These are phyloP conservation scores for Lagocephalus sceleratus DNA, from an alignment of 2,797 vertebrate genomes.

Conservation along the genomic window DNA sequence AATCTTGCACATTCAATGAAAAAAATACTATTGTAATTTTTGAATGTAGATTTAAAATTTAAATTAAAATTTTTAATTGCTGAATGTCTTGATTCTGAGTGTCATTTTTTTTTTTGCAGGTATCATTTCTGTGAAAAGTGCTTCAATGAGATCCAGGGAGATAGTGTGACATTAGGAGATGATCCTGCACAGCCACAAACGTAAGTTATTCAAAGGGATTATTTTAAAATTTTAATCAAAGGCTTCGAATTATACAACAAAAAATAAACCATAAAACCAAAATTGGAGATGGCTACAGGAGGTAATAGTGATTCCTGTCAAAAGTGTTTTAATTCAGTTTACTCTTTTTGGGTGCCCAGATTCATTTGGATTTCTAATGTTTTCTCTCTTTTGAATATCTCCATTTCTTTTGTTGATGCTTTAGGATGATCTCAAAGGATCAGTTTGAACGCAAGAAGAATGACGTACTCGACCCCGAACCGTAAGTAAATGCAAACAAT, in stretches of 20 bases:
- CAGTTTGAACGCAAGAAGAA: conserved; percentile 99
- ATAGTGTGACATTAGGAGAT: conserved; percentile 96
- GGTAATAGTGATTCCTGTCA: too few species aligned
- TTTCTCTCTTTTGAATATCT: background rate
- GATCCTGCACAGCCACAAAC: conserved; percentile 98
- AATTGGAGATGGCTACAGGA: too few species aligned
- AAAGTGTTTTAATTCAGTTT: too few species aligned
- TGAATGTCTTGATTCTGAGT: background rate
- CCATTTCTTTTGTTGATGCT: background rate
- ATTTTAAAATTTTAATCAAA: background rate
- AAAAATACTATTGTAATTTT: background rate
- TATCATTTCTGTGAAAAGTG: conserved; percentile 99
- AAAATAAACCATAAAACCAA: too few species aligned
- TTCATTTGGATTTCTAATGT: background rate
- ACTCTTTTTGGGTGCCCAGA: too few species aligned
- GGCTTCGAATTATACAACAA: too few species aligned
- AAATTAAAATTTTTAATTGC: too few species aligned
- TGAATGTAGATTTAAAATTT: background rate
- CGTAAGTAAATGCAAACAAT: conserved; percentile 80
- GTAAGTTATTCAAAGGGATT: conserved; percentile 74
- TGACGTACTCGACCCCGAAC: conserved; percentile 94
- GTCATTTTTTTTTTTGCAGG: conserved; percentile 73
- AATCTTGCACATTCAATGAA: conserved; percentile 51
- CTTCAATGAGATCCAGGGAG: conserved; percentile 99
- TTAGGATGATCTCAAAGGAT: conserved; percentile 97